Evolutionary conservation across 1,140 invertebrate genomes (phyloP), one percentile per base, ranked within the genome.

Genomic region (Drosophila nasuta): DNA sequence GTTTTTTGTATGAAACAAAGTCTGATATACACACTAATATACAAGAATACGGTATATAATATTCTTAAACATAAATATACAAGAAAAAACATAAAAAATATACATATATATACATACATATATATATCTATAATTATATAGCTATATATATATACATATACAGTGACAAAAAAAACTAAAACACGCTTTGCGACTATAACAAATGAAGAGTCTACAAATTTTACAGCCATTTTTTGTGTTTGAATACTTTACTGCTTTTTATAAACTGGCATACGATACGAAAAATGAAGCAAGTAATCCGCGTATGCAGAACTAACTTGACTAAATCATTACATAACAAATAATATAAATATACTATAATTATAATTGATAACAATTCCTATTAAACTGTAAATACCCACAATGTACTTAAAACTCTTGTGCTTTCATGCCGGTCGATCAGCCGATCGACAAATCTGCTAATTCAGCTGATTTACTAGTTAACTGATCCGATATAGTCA

Each of bases 21-120:
- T 88, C 85, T 88, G 85, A 88, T 88, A 88, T 88, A 88, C 86
- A 88, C 85, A 88, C 85, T 88, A 88, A 88, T 88, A 88, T 88
- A 88, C 85, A 88, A 85, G 69, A 89, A 74, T 81, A 83, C 85
- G 71, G 74, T 88, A 83, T 89, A 81, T 75, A 83, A 81, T 83
- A 85, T 81, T 83, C 85, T 86, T 86, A 86, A 87, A 88, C 77
- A 88, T 89, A 81, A 87, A 83, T 83, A 79, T 79, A 89, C 87
- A 88, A 82, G 65, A 77, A 48, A 77, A 48, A 74, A 48, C 17
- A 62, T 43, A 65, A 59, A 65, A 52, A 57, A 62, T 62, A 57
- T 52, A 76, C 46, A 75, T 45, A 56, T 63, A 70, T 49, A 51
- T 48, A 59, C 43, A 60, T 41, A 59, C 33, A 45, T 63, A 70